Base-by-base conservation (phyloP, 2,797 vertebrate species). In the Clamator glandarius region DNA sequence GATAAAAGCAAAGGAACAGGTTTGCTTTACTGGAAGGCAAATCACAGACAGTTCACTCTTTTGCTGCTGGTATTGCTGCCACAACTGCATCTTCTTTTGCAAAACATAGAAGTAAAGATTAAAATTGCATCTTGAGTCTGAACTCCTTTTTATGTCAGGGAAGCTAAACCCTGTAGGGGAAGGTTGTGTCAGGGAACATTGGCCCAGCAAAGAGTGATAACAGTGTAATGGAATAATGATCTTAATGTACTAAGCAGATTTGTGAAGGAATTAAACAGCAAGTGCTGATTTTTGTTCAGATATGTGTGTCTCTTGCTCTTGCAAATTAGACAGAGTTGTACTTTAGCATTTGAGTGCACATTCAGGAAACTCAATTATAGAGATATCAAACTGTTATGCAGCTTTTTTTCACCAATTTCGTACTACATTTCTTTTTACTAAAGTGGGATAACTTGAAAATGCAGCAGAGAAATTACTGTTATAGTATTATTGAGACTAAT, bases 241-340 rank as follows among this genome's bases (percentile, higher is more conserved):
- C 25, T 67, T 81, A 91, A 57, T 50, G 39, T 59, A 84, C 63
- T 67, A 90, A 91, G 61, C 41, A 93, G 73, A 86, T 95, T 90
- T 94, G 63, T 87, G 85, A 91, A 79, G 73, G 64, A 92, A 93
- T 92, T 91, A 90, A 92, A 63, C 26, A 84, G 8, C 39, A 79
- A 90, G 44, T 70, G 77, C 73, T 90, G 70, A 88, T 93, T 93
- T 94, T 86, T 91, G 42, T 75, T 88, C 69, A 87, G 87, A 91
- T 93, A 68, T 41, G 23, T 42, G 26, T 63, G 44, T 89, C 42
- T 79, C 50, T 87, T 85, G 41, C 46, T 91, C 23, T 84, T 79
- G 61, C 10, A 92, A 92, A 90, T 92, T 58, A 87, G 59, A 62
- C 61, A 84, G 63, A 90, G 17, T 36, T 82, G 52, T 61, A 44